A percentile compares a stretch with the other conserved stretches of the same genome.
Evolutionary conservation across 1,140 invertebrate species (phyloP).

Genomic region (Cyclina sinensis): DNA sequence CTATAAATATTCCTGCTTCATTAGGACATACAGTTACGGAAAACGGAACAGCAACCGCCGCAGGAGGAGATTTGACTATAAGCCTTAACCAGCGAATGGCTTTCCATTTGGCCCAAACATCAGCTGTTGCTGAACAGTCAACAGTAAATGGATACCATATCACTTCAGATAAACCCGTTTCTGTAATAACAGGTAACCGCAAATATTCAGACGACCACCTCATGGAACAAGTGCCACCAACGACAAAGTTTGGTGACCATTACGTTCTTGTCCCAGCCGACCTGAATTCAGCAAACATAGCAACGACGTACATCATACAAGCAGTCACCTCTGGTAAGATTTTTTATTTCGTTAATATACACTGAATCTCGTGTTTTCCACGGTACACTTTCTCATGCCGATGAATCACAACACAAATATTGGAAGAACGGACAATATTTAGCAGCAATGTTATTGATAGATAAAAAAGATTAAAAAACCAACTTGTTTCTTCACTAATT

Average conservation of each 20-base stretch:
- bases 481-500: too few species aligned
- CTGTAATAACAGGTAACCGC: slow-evolving; percentile 33
- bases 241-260: neutral
- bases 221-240: neutral
- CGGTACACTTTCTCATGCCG: too few species aligned
- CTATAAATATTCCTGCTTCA: neutral
- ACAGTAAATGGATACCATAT: slow-evolving; percentile 38
- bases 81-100: neutral
- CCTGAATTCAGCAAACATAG: neutral
- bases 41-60: neutral
- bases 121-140: neutral
- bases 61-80: neutral
- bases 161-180: neutral
- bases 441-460: too few species aligned
- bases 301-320: slow-evolving; percentile 45
- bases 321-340: neutral
- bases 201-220: neutral
- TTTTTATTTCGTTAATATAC: too few species aligned
- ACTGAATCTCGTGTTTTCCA: too few species aligned
- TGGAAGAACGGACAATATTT: too few species aligned
- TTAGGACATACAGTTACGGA: neutral
- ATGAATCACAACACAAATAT: too few species aligned
- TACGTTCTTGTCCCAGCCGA: slow-evolving; percentile 35
- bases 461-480: too few species aligned
- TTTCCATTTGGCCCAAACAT: slow-evolving; percentile 4